These are phyloP conservation scores for Isotomurus palustris DNA, from an alignment of 2,888 invertebrate genomes.

Conservation along the genomic window DNA sequence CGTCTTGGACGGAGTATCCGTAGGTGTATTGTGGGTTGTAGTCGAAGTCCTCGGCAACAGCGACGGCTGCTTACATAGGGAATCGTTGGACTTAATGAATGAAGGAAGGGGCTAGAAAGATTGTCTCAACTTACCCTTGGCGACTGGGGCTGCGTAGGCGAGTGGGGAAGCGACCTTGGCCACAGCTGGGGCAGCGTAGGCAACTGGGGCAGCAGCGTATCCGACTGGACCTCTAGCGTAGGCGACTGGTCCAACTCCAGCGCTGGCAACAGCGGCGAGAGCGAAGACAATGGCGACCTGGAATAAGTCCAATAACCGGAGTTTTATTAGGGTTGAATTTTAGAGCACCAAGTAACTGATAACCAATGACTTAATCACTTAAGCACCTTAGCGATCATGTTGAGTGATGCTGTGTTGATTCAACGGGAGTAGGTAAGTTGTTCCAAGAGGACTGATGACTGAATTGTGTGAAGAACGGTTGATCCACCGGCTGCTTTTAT, in stretches of 20 bases:
- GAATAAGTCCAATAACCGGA: neutral
- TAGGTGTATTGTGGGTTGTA: constrained; percentile 25
- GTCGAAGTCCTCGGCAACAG: constrained; percentile 19
- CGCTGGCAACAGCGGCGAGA: constrained; percentile 19
- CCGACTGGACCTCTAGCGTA: constrained; percentile 2
- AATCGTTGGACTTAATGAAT: neutral
- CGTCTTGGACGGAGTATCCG: constrained; percentile 25
- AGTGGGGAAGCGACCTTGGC: neutral
- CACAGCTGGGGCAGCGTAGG: constrained; percentile 15
- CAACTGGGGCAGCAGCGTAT: constrained; percentile 15
- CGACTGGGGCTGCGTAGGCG: constrained; percentile 10
- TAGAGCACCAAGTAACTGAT: neutral
- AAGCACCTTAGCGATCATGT: constrained; percentile 1
- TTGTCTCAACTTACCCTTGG: constrained; percentile 6
- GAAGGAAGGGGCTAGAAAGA: too few relatives aligned
- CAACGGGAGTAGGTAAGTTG: too few relatives aligned
- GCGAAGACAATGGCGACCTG: constrained; percentile 22
- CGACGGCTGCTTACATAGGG: constrained; percentile 4
- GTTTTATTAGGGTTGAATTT: neutral
- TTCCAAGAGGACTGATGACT: neutral
- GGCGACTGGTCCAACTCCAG: constrained; percentile 24
- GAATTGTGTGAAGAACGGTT: neutral
- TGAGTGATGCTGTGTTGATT: too few relatives aligned
- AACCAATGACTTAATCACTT: neutral
- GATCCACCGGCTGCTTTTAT: neutral